Percentiles rank a stretch among this genome's conserved stretches.
These are phyloP conservation scores for Centroberyx gerrardi DNA, from an alignment of 2,797 vertebrate genomes.

Conservation along the genomic window DNA sequence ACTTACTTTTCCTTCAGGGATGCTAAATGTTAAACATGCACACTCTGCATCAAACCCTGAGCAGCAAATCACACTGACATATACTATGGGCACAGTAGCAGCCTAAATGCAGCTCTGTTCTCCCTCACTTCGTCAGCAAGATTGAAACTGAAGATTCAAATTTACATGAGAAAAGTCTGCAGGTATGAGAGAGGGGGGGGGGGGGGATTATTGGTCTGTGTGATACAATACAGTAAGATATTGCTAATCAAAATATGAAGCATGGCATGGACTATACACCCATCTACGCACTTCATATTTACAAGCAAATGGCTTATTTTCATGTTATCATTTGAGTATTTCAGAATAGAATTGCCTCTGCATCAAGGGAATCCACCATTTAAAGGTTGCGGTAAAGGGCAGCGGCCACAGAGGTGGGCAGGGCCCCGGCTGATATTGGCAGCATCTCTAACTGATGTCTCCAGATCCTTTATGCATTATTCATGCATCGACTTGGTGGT, in stretches of 20 bases:
- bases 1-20: constrained; percentile 18
- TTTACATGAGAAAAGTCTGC: too few relatives aligned
- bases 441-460: constrained; percentile 84
- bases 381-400: constrained; percentile 85
- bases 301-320: constrained; percentile 41
- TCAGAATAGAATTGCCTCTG: constrained; percentile 63
- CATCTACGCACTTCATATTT: neutral
- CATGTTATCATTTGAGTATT: constrained; percentile 57
- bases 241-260: too few relatives aligned
- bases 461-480: constrained; percentile 84
- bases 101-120: too few relatives aligned
- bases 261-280: too few relatives aligned
- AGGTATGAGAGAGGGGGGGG: too few relatives aligned
- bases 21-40: constrained; percentile 12
- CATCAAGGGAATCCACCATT: constrained; percentile 75
- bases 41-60: too few relatives aligned
- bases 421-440: constrained; percentile 78
- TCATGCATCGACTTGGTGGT: constrained; percentile 74
- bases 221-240: too few relatives aligned
- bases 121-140: too few relatives aligned
- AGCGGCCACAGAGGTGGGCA: constrained; percentile 71
- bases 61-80: too few relatives aligned
- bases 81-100: too few relatives aligned
- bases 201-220: too few relatives aligned
- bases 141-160: too few relatives aligned